Evolutionary conservation across 2,888 invertebrate genomes (phyloP).

Genomic region (Siphlonurus alternatus): DNA sequence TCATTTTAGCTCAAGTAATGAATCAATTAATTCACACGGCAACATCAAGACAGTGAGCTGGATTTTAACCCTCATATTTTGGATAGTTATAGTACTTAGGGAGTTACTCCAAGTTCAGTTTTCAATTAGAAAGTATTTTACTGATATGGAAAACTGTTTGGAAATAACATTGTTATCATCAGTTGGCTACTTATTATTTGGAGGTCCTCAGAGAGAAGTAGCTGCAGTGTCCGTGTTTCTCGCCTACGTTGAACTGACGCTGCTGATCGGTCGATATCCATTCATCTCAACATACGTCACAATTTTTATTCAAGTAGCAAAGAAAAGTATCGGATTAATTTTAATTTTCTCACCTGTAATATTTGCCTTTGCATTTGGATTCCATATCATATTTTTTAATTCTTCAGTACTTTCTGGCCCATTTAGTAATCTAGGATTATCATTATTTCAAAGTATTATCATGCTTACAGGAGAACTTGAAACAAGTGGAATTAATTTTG

Average conservation of each 20-base stretch:
- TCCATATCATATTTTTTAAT: neutral
- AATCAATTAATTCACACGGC: too few relatives aligned
- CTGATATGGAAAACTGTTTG: neutral
- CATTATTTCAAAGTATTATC: neutral
- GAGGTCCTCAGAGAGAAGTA: neutral
- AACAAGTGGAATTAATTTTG: neutral
- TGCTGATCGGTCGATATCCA: neutral
- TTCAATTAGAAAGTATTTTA: neutral
- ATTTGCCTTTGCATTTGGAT: neutral
- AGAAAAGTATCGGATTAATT: neutral
- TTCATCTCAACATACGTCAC: neutral
- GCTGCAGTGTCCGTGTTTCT: neutral
- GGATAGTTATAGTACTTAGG: neutral
- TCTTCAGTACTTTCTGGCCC: too few relatives aligned
- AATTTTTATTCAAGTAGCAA: neutral
- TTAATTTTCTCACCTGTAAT: neutral
- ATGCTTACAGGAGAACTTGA: neutral
- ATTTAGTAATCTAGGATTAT: too few relatives aligned
- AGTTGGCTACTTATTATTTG: neutral
- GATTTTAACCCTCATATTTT: too few relatives aligned
- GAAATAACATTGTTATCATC: neutral
- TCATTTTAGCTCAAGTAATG: too few relatives aligned
- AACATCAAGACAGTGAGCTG: too few relatives aligned
- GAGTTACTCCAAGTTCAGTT: neutral
- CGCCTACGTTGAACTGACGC: neutral